Conservation (phyloP, 2,888 invertebrate genomes). For the Xiphydria camelus region DNA sequence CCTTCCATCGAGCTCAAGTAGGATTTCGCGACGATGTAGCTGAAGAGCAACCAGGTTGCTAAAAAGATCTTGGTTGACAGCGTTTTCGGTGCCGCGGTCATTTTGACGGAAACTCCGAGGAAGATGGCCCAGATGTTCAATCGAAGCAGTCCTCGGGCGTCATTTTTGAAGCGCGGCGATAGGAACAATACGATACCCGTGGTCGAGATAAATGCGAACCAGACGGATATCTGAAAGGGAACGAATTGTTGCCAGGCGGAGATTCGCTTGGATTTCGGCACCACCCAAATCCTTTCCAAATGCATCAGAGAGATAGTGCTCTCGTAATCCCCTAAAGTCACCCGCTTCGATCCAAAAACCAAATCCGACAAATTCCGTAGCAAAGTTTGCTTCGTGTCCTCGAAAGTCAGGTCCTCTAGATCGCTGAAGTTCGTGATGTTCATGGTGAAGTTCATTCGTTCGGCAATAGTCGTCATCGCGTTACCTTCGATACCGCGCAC, state of each 20-base stretch:
- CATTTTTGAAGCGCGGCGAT: background rate
- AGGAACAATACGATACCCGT: background rate
- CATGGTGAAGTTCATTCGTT: slow-evolving; percentile 1
- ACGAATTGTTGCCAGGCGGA: background rate
- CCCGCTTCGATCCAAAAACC: slow-evolving; percentile 1
- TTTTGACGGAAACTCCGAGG: slow-evolving; percentile 2
- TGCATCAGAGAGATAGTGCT: background rate
- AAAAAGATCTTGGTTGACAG: background rate
- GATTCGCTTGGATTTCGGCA: slow-evolving; percentile 3
- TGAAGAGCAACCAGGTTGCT: slow-evolving; percentile 9
- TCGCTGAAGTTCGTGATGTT: background rate
- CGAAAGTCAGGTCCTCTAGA: background rate
- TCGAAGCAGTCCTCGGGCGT: background rate
- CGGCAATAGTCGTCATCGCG: background rate
- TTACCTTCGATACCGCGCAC: slow-evolving; percentile 6
- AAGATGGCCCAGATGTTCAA: slow-evolving; percentile 3
- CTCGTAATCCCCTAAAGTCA: background rate
- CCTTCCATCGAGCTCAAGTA: slow-evolving; percentile 6
- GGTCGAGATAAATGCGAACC: background rate
- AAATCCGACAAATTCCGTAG: background rate
- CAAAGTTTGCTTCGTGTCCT: background rate
- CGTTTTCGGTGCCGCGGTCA: background rate
- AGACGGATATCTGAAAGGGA: slow-evolving; percentile 3
- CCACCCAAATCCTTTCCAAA: slow-evolving; percentile 4
- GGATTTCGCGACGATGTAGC: slow-evolving; percentile 3